phyloP scores from a whole-genome alignment of 2,113 vertebrate species.

The Gymnobelideus leadbeateri region DNA sequence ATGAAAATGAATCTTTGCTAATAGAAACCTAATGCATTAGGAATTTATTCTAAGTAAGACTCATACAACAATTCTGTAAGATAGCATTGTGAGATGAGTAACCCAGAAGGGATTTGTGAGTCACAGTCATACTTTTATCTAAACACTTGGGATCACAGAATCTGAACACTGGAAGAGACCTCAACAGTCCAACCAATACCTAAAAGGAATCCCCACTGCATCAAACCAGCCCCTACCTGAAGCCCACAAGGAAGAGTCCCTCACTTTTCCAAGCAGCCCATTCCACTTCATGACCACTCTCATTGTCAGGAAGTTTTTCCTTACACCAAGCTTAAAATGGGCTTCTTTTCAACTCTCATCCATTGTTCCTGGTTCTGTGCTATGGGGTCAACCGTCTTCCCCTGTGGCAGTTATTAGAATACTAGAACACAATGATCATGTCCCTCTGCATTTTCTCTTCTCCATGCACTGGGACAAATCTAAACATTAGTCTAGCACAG shows the following conservation, averaged over 20 bases:
- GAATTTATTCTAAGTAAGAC: constrained; percentile 20
- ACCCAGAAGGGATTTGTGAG: constrained; percentile 21
- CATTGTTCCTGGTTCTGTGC: background rate
- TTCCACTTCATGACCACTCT: background rate
- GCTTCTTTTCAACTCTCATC: background rate
- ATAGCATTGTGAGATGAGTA: constrained; percentile 20
- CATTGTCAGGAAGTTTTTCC: background rate
- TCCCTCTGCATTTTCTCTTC: background rate
- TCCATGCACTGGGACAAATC: background rate
- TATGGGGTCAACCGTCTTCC: background rate
- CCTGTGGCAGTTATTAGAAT: background rate
- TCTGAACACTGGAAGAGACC: background rate
- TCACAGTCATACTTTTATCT: constrained; percentile 21
- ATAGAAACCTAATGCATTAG: constrained; percentile 15
- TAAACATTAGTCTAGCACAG: background rate
- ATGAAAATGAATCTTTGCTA: background rate
- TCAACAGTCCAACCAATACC: background rate
- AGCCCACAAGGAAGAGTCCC: background rate
- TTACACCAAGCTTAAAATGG: background rate
- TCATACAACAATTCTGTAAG: constrained; percentile 13
- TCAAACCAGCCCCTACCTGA: background rate
- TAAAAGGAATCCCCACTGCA: background rate
- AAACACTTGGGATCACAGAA: constrained; percentile 15
- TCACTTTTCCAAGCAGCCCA: background rate
- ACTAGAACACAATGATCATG: background rate